Evolutionary conservation across 2,888 invertebrate genomes (phyloP), one percentile per base, ranked within the genome.

Genomic region (Drosophila cyrtoloma): DNA sequence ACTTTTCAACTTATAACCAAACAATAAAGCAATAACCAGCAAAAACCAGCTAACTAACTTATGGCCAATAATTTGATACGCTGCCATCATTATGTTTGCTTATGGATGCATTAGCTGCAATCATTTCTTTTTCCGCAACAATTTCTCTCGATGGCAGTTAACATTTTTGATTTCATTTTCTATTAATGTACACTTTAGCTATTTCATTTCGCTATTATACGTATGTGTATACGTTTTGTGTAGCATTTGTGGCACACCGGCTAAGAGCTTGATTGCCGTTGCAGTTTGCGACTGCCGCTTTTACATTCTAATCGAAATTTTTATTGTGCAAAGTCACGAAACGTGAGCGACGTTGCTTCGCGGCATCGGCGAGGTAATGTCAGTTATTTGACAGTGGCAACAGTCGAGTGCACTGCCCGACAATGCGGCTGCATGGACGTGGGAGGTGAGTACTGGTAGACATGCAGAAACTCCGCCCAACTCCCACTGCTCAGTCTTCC

Each of bases 291-390:
- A 75, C 70, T 64, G 73, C 74, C 71, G 88, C 77, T 85, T 91
- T 91, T 87, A 90, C 77, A 87, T 87, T 87, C 87, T 91, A 87
- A 87, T 87, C 87, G 87, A 87, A 91, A 91, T 74, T 91, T 81
- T 87, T 87, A 87, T 87, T 87, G 87, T 87, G 67, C 69, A 75
- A 79, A 87, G 87, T 87, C 87, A 87, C 91, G 87, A 88, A 86
- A 90, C 79, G 91, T 75, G 70, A 74, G 78, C 86, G 77, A 66
- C 86, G 71, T 58, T 35, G 56, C 57, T 55, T 59, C 50, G 62
- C 62, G 75, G 51, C 53, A 59, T 33, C 61, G 79, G 63, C 71
- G 56, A 70, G 90, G 84, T 87, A 87, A 87, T 87, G 90, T 90
- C 87, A 90, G 87, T 87, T 87, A 87, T 87, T 87, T 87, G 87